Conservation (phyloP, 2,797 vertebrate genomes). For the Oreonectes daqikongensis region DNA sequence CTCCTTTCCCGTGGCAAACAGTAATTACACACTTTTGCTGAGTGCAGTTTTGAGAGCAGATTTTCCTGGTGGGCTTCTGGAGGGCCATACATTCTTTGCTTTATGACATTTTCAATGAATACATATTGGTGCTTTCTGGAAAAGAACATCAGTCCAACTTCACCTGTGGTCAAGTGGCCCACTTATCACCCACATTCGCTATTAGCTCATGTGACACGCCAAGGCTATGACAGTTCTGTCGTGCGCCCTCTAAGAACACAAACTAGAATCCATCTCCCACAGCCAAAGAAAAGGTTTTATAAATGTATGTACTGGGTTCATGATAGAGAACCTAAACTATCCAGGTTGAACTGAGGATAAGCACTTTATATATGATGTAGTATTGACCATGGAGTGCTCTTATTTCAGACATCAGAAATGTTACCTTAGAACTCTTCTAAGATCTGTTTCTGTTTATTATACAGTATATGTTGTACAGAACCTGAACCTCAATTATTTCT, state of each 20-base stretch:
- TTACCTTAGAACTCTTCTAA: conserved; percentile 10
- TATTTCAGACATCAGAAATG: not conserved
- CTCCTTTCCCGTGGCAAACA: conserved; percentile 20
- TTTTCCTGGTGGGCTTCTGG: conserved; percentile 50
- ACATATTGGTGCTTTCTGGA: conserved; percentile 51
- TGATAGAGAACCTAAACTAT: not conserved
- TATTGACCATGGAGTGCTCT: not conserved
- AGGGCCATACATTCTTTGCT: conserved; percentile 41
- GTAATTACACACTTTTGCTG: conserved; percentile 58
- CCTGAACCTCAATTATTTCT: not conserved
- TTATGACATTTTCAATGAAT: conserved; percentile 63
- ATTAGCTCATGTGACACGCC: conserved; percentile 15
- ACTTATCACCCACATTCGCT: conserved; percentile 39
- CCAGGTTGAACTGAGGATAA: not conserved
- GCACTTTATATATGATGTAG: not conserved
- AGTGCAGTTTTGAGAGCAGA: conserved; percentile 46
- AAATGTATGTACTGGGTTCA: not conserved
- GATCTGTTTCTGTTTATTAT: not conserved
- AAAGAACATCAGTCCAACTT: conserved; percentile 42
- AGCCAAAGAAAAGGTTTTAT: not conserved
- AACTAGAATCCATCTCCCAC: not conserved
- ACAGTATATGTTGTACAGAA: not conserved
- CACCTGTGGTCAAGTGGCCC: conserved; percentile 52
- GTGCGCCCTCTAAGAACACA: not conserved
- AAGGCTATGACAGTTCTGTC: conserved; percentile 8